phyloP scores from a whole-genome alignment of 2,113 vertebrate genomes.

The Poeciliopsis retropinna region DNA sequence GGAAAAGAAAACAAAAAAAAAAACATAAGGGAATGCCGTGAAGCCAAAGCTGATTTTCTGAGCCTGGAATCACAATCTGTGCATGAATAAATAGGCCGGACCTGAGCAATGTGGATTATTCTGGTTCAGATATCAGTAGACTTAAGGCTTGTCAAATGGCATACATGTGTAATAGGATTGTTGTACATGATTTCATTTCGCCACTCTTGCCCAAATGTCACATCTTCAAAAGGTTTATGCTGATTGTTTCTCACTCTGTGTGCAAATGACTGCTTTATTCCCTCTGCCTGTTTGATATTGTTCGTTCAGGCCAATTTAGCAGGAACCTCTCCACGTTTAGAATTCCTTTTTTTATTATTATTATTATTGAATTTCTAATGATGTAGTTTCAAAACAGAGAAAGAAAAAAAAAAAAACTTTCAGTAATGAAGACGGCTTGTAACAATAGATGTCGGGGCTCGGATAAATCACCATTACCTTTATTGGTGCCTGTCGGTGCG shows the following conservation, averaged over 20 bases:
- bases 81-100: conserved; percentile 79
- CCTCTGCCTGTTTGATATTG: conserved; percentile 12
- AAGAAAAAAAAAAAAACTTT: conserved; percentile 24
- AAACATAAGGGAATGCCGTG: conserved; percentile 51
- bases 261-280: conserved; percentile 55
- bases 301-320: conserved; percentile 58
- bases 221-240: conserved; percentile 47
- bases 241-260: conserved; percentile 65
- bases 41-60: conserved; percentile 76
- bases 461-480: conserved; percentile 38
- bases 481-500: conserved; percentile 44
- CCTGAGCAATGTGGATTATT: conserved; percentile 77
- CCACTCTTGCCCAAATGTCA: conserved; percentile 67
- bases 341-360: conserved; percentile 16
- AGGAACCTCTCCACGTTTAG: conserved; percentile 48
- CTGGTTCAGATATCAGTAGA: conserved; percentile 78
- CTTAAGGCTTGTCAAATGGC: conserved; percentile 70
- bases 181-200: conserved; percentile 66
- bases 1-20: not conserved
- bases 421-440: conserved; percentile 35
- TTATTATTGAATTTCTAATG: conserved; percentile 42
- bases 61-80: conserved; percentile 72
- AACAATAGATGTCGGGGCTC: conserved; percentile 22
- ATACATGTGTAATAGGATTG: conserved; percentile 66
- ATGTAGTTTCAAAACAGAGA: conserved; percentile 30